Percentiles rank a stretch among this genome's conserved stretches.
These are phyloP conservation scores for Hoplias malabaricus DNA, from an alignment of 2,113 vertebrate species.

Conservation along the genomic window DNA sequence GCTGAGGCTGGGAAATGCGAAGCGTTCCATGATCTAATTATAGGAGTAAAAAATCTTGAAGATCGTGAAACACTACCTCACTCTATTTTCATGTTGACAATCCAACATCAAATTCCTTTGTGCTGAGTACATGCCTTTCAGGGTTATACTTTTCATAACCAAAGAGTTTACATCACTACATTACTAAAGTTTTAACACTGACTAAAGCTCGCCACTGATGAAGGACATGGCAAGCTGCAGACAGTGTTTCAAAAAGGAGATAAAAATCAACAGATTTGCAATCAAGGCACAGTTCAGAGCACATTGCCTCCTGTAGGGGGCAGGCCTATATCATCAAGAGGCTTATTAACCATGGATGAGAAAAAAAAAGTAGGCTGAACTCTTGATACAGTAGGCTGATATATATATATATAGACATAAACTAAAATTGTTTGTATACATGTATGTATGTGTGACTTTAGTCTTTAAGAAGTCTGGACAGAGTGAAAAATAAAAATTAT, in stretches of 20 bases:
- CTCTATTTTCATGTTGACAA: conserved; percentile 37
- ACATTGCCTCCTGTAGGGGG: conserved; percentile 51
- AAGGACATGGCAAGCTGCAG: background rate
- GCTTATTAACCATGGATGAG: no score
- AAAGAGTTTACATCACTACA: background rate
- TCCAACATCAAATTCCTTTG: conserved; percentile 35
- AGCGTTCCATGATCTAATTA: conserved; percentile 35
- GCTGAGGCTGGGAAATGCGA: conserved; percentile 4
- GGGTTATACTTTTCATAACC: background rate
- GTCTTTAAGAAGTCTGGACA: no score
- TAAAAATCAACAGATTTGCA: background rate
- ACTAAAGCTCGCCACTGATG: background rate
- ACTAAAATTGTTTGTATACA: no score
- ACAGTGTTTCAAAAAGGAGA: background rate
- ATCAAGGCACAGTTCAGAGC: background rate
- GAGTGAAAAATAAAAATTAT: no score
- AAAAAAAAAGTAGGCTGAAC: no score
- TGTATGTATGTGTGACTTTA: no score
- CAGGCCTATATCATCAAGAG: conserved; percentile 38
- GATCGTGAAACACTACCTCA: conserved; percentile 57
- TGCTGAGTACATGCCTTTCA: conserved; percentile 2
- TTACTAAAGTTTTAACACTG: background rate
- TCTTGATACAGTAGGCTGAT: no score
- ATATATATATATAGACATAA: no score
- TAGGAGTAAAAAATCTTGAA: conserved; percentile 57